A percentile compares a stretch with the other conserved stretches of the same genome.
phyloP scores from a whole-genome alignment of 2,113 vertebrate species.

The Anser cygnoides region DNA sequence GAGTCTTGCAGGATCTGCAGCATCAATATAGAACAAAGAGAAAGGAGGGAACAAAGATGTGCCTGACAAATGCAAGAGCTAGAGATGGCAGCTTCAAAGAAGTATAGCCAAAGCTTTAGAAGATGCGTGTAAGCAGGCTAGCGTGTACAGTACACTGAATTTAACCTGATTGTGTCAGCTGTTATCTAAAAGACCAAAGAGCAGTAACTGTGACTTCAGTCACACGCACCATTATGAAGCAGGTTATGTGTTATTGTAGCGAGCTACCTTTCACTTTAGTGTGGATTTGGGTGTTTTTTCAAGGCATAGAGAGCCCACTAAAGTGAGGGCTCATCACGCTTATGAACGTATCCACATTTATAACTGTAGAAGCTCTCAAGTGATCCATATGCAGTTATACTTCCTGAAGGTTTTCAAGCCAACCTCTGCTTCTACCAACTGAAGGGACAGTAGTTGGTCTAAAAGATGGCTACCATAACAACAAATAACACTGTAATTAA shows the following conservation, averaged over 20 bases:
- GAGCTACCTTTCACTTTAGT: not conserved
- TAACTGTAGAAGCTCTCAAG: not conserved
- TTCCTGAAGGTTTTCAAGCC: not conserved
- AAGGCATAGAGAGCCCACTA: too few relatives aligned
- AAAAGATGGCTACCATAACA: not conserved
- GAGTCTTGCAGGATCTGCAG: not conserved
- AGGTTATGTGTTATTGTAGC: too few relatives aligned
- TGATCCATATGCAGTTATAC: not conserved
- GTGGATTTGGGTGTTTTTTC: too few relatives aligned
- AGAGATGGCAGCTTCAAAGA: not conserved
- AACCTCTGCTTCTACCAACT: not conserved
- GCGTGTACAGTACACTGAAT: not conserved
- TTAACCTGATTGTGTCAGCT: not conserved
- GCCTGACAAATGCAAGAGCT: not conserved
- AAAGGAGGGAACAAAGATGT: not conserved
- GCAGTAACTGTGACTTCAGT: not conserved
- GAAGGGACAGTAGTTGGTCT: not conserved
- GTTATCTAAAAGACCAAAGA: not conserved
- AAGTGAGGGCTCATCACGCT: not conserved
- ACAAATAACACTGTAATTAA: not conserved
- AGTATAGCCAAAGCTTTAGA: not conserved
- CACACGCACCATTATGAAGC: not conserved
- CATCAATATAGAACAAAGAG: not conserved
- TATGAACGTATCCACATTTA: not conserved
- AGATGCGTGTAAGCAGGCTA: not conserved